Evolutionary conservation across 2,888 invertebrate genomes (phyloP).

Genomic region (Volucella bombylans): DNA sequence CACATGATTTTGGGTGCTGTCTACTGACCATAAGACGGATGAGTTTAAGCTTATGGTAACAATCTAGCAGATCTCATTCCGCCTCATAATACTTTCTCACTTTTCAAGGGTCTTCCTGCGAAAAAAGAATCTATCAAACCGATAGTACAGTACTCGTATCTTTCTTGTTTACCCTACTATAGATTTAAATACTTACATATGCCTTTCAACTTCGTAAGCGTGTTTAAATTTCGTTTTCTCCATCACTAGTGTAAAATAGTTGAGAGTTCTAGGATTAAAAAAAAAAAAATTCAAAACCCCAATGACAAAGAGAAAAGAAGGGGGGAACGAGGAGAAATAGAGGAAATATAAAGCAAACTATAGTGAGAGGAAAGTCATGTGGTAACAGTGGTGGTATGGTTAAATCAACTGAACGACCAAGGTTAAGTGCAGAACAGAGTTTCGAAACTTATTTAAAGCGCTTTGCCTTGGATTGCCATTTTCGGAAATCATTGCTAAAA

Average conservation of each 20-base stretch:
- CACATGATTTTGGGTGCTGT: too few relatives aligned
- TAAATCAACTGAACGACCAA: conserved; percentile 27
- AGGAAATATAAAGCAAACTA: conserved; percentile 10
- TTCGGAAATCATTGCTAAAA: background rate
- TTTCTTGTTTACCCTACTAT: conserved; percentile 6
- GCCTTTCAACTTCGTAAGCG: background rate
- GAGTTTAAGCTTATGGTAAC: too few relatives aligned
- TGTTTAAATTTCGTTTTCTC: background rate
- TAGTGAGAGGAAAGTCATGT: background rate
- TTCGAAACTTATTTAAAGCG: conserved; percentile 11
- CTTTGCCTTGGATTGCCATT: background rate
- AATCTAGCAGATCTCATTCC: too few relatives aligned
- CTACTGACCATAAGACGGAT: too few relatives aligned
- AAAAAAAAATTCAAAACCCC: background rate
- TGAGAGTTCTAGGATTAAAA: background rate
- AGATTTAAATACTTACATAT: background rate
- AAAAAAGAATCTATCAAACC: too few relatives aligned
- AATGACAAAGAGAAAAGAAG: background rate
- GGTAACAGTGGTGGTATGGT: conserved; percentile 7
- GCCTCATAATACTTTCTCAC: too few relatives aligned
- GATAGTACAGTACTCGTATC: too few relatives aligned
- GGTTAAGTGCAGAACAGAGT: conserved; percentile 24
- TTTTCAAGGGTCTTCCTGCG: too few relatives aligned
- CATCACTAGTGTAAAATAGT: conserved; percentile 17
- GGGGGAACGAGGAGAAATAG: background rate